These are phyloP conservation scores for Acronicta alni DNA, from an alignment of 2,888 invertebrate species.

Conservation along the genomic window DNA sequence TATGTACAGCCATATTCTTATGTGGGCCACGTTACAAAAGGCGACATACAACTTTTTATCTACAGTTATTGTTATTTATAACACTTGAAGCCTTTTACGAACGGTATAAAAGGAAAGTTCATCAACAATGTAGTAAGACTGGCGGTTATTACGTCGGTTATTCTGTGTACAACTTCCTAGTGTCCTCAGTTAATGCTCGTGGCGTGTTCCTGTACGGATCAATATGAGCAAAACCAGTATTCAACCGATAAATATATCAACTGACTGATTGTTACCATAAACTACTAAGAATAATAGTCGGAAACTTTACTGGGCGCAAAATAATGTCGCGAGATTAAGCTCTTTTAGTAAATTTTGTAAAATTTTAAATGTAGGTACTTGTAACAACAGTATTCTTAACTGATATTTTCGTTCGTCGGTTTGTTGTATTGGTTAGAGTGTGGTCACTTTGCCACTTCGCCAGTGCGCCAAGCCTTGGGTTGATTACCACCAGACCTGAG, in stretches of 20 bases:
- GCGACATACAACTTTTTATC: constrained; percentile 65
- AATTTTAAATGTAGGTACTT: too few species aligned
- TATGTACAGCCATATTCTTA: constrained; percentile 79
- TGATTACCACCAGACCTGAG: too few species aligned
- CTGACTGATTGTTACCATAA: constrained; percentile 47
- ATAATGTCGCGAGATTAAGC: constrained; percentile 17
- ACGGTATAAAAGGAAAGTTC: constrained; percentile 63
- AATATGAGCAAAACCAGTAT: constrained; percentile 50
- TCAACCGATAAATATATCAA: constrained; percentile 45
- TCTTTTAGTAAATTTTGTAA: too few species aligned
- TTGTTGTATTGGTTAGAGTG: too few species aligned
- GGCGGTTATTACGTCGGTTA: constrained; percentile 24
- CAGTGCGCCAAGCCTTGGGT: too few species aligned
- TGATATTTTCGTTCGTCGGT: too few species aligned
- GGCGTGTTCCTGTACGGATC: constrained; percentile 36
- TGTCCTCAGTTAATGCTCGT: constrained; percentile 32
- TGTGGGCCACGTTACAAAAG: constrained; percentile 71
- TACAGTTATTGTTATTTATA: constrained; percentile 72
- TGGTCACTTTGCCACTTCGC: too few species aligned
- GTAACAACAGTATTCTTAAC: too few species aligned
- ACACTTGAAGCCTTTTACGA: constrained; percentile 55
- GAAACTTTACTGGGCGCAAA: constrained; percentile 37
- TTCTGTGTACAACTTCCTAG: constrained; percentile 45
- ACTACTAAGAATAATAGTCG: constrained; percentile 41
- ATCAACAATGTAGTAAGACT: constrained; percentile 44